Evolutionary conservation across 2,113 vertebrate species (phyloP).

Genomic region (Helogale parvula): DNA sequence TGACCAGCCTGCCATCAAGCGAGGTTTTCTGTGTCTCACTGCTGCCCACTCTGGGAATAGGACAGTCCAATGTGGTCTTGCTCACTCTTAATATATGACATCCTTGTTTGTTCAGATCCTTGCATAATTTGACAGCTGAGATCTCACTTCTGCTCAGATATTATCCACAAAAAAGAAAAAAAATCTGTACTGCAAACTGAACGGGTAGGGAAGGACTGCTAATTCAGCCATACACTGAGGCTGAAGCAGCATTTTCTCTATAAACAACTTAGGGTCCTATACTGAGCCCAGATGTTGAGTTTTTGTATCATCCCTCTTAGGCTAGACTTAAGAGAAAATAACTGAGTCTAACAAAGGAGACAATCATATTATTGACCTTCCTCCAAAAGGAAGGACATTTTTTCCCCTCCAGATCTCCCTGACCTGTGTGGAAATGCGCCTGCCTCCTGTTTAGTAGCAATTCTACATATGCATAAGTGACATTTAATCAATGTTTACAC

Average conservation of each 20-base stretch:
- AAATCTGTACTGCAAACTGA: neutral
- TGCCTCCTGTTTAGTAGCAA: neutral
- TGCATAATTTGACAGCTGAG: neutral
- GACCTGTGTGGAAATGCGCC: neutral
- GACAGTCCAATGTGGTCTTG: neutral
- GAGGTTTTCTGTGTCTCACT: neutral
- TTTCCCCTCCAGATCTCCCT: neutral
- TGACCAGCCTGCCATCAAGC: neutral
- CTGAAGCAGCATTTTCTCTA: neutral
- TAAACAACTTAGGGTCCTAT: neutral
- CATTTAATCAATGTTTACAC: neutral
- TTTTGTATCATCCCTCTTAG: neutral
- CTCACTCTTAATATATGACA: neutral
- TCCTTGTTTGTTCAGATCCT: neutral
- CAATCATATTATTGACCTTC: neutral
- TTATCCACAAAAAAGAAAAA: neutral
- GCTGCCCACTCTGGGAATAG: neutral
- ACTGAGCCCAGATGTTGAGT: neutral
- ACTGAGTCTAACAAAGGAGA: neutral
- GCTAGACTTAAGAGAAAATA: neutral
- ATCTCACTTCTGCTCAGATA: neutral
- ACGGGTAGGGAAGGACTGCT: neutral
- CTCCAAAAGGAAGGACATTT: neutral
- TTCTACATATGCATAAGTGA: neutral
- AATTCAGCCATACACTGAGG: neutral